A percentile compares a stretch with the other conserved stretches of the same genome.
Conservation (phyloP, 2,888 invertebrate genomes). For the Halictus quadricinctus region DNA sequence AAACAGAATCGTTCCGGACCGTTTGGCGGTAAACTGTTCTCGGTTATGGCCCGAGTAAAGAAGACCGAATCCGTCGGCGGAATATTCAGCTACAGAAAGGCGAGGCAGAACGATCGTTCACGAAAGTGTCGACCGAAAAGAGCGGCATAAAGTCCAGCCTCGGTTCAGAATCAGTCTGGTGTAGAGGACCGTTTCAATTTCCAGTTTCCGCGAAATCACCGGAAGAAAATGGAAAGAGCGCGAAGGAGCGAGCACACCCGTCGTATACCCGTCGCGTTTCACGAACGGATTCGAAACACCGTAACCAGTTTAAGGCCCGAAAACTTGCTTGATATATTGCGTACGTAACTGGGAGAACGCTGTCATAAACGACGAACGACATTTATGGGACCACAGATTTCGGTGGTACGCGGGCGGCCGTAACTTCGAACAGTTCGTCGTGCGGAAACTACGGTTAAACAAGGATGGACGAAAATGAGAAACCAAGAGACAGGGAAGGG, state of each 20-base stretch:
- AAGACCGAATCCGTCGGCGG: background rate
- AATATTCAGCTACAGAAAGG: background rate
- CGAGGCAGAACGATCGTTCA: background rate
- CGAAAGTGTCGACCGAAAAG: background rate
- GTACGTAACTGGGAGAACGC: conserved; percentile 37
- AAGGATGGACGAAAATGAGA: background rate
- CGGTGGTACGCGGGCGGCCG: conserved; percentile 25
- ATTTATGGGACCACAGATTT: conserved; percentile 64
- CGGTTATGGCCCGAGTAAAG: background rate
- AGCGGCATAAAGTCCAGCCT: background rate
- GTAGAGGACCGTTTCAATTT: background rate
- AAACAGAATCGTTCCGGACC: background rate
- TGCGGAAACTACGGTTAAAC: background rate
- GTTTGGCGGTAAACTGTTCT: background rate
- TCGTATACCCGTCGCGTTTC: background rate
- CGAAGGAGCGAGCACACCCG: too few species aligned
- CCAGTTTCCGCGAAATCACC: background rate
- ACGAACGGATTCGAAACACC: conserved; percentile 14
- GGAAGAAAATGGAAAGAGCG: background rate
- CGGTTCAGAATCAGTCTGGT: background rate
- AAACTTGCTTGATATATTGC: conserved; percentile 52
- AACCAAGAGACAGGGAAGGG: background rate
- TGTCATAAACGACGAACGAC: conserved; percentile 66
- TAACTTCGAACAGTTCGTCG: conserved; percentile 33
- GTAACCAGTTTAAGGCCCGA: conserved; percentile 37